Evolutionary conservation across 1,140 invertebrate species (phyloP).

Genomic region (Bombus superbus): DNA sequence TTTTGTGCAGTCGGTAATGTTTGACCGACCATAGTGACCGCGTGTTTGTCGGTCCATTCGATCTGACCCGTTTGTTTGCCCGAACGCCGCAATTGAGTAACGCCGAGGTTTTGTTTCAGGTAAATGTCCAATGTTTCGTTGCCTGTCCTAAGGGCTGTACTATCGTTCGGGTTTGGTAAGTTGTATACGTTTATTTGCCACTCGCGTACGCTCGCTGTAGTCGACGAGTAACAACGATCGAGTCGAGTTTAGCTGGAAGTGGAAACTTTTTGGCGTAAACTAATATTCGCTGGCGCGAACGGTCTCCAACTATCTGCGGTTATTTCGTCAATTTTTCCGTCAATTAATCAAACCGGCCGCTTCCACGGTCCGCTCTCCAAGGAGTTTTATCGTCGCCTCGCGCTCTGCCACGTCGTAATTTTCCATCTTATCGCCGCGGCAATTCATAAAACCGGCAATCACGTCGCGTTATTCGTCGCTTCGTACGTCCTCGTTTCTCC

Average conservation of each 20-base stretch:
- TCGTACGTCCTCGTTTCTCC: constrained; percentile 30
- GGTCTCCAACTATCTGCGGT: no score
- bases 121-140: constrained; percentile 59
- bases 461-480: not conserved
- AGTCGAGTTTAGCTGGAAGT: no score
- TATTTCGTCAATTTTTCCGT: constrained; percentile 8
- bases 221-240: not conserved
- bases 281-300: no score
- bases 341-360: not conserved
- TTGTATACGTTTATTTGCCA: not conserved
- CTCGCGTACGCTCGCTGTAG: not conserved
- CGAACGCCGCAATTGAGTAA: constrained; percentile 37
- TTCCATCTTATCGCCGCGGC: constrained; percentile 33
- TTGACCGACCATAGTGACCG: not conserved
- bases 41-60: not conserved
- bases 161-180: constrained; percentile 12
- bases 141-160: not conserved
- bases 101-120: constrained; percentile 63
- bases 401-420: not conserved
- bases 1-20: not conserved
- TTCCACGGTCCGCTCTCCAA: not conserved
- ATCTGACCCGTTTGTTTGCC: constrained; percentile 33
- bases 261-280: no score
- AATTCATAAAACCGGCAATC: constrained; percentile 47
- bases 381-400: not conserved